Base-by-base conservation (phyloP, 1,140 invertebrate genomes). In the Ectropis grisescens region DNA sequence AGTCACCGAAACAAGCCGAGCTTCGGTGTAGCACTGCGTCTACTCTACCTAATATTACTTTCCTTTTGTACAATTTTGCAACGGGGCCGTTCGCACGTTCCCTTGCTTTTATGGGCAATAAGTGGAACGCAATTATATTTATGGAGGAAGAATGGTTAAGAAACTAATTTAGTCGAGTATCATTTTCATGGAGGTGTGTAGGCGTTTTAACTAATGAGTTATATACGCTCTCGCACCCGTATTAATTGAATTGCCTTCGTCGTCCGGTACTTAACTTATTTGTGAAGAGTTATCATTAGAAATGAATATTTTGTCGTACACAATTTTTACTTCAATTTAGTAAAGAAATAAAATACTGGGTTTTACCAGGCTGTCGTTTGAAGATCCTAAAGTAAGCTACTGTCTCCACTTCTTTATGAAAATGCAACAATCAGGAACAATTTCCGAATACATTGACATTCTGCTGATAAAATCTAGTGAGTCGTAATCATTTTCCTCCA, bases 41-140 rank as follows among this genome's bases (percentile, higher is more conserved):
- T 19, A 19, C 70, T 79, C 69, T 53, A 74, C 69, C 71, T 74
- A 68, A 80, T 76, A 80, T 71, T 71, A 71, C 72, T 74, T 78
- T 80, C 67, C 70, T 78, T 81, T 81, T 81, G 72, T 81, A 78
- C 70, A 75, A 75, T 78, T 78, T 74, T 75, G 72, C 70, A 76
- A 72, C 64, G 62, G 61, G 57, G 59, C 59, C 61, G 58, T 76
- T 81, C 67, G 70, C 75, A 80, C 75, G 72, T 80, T 71, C 68
- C 64, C 58, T 68, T 64, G 51, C 71, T 74, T 80, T 80, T 80
- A 80, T 78, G 75, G 72, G 66, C 70, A 74, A 78, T 80, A 80
- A 80, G 75, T 78, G 70, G 70, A 71, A 68, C 68, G 68, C 75
- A 80, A 80, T 80, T 80, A 80, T 80, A 80, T 81, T 78, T 81